phyloP scores from a whole-genome alignment of 1,140 invertebrate species.

The Drosophila ohnishii region DNA sequence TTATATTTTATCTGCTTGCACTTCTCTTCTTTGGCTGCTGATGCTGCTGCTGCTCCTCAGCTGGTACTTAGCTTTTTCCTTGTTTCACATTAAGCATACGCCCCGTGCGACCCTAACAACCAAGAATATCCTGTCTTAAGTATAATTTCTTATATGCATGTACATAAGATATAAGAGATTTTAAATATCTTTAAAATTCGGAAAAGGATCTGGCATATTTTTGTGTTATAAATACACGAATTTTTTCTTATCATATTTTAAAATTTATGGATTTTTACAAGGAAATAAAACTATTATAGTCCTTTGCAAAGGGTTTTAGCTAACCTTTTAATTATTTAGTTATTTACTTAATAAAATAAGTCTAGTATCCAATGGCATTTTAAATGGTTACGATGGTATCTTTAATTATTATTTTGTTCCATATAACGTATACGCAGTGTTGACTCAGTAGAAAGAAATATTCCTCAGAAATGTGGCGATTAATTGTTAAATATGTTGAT shows the following conservation, averaged over 20 bases:
- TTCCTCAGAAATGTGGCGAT: no score
- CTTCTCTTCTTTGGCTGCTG: constrained; percentile 27
- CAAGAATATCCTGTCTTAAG: neutral
- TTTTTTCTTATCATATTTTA: neutral
- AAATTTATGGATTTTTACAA: neutral
- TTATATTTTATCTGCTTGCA: constrained; percentile 68
- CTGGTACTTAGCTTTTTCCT: constrained; percentile 16
- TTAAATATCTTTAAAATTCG: neutral
- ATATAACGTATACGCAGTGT: no score
- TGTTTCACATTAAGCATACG: constrained; percentile 56
- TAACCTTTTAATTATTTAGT: no score
- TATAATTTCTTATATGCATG: constrained; percentile 12
- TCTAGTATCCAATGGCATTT: no score
- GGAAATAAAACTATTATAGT: no score
- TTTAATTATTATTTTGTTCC: no score
- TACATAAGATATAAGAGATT: neutral
- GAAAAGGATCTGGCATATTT: neutral
- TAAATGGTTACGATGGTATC: no score
- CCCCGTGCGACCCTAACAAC: constrained; percentile 6
- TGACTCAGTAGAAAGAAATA: neutral
- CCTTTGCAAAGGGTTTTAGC: no score
- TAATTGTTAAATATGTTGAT: no score
- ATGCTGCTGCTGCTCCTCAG: constrained; percentile 16
- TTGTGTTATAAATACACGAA: no score
- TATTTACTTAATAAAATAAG: no score